phyloP scores from a whole-genome alignment of 2,113 vertebrate genomes.

The Archilochus colubris region DNA sequence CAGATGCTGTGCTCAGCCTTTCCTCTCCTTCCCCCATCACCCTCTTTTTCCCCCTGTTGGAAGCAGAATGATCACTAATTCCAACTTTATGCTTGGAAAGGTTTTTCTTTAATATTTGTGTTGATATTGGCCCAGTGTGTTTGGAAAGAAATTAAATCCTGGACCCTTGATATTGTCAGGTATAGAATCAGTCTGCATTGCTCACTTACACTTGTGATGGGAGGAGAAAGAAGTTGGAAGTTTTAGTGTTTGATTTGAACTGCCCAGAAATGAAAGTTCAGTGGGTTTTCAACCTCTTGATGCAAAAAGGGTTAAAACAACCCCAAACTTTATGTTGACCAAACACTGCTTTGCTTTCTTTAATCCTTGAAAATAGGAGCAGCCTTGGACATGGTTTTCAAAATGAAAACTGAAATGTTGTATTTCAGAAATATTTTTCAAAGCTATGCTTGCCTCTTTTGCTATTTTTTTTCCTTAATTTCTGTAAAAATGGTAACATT shows the following conservation, averaged over 20 bases:
- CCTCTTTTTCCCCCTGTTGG: not conserved
- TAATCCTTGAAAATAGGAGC: not conserved
- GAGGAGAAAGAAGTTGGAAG: not conserved
- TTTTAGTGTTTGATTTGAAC: not conserved
- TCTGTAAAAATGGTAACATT: not conserved
- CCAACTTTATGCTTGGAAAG: not conserved
- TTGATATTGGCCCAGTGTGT: not conserved
- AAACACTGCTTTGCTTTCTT: not conserved
- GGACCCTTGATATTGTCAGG: not conserved
- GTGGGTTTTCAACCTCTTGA: not conserved
- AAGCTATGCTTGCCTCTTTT: not conserved
- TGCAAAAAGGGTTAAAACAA: not conserved
- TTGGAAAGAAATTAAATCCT: not conserved
- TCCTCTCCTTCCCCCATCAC: not conserved
- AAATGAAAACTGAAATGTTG: not conserved
- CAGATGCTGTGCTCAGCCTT: not conserved
- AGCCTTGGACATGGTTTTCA: not conserved
- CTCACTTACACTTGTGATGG: not conserved
- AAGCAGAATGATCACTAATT: not conserved
- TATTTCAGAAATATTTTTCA: not conserved
- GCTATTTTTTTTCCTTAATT: fast-evolving
- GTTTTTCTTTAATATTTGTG: not conserved
- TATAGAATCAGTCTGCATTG: not conserved
- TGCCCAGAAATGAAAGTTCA: not conserved
- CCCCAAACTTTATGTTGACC: fast-evolving